Percentiles rank a stretch among this genome's conserved stretches.
phyloP scores from a whole-genome alignment of 1,140 invertebrate genomes.

The Mamestra configurata region DNA sequence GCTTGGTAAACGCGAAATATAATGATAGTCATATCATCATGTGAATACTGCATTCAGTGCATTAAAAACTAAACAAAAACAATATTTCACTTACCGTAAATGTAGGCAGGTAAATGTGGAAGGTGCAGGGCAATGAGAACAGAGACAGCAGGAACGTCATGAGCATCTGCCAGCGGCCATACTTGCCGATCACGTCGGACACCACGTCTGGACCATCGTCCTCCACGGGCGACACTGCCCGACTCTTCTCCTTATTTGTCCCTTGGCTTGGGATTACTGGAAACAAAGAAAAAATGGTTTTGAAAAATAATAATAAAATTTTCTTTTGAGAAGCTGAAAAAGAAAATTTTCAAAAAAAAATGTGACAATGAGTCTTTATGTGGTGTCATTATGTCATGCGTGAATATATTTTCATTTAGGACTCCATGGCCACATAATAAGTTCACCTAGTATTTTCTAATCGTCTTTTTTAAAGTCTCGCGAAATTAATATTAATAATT shows the following conservation, averaged over 20 bases:
- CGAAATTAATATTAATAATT: too few species aligned
- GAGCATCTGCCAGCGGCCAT: conserved; percentile 92
- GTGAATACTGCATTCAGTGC: too few species aligned
- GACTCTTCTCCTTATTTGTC: conserved; percentile 70
- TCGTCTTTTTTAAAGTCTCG: too few species aligned
- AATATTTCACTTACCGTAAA: conserved; percentile 88
- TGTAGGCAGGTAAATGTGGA: conserved; percentile 92
- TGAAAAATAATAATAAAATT: too few species aligned
- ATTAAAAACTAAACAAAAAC: background rate
- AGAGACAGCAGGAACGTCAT: conserved; percentile 91
- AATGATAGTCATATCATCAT: too few species aligned
- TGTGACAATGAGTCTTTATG: too few species aligned
- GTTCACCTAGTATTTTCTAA: too few species aligned
- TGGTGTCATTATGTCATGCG: too few species aligned
- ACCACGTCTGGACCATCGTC: conserved; percentile 90
- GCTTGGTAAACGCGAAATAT: too few species aligned
- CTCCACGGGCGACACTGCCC: conserved; percentile 59
- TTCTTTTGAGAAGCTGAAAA: background rate
- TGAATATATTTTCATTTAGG: too few species aligned
- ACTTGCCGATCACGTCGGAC: conserved; percentile 91
- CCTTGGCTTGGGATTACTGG: conserved; percentile 80
- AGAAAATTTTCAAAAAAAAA: too few species aligned
- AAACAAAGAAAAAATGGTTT: conserved; percentile 54
- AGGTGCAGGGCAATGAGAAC: conserved; percentile 93
- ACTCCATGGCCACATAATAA: too few species aligned